A percentile compares a stretch with the other conserved stretches of the same genome.
These are phyloP conservation scores for Platalea minor DNA, from an alignment of 2,797 vertebrate species.

Conservation along the genomic window DNA sequence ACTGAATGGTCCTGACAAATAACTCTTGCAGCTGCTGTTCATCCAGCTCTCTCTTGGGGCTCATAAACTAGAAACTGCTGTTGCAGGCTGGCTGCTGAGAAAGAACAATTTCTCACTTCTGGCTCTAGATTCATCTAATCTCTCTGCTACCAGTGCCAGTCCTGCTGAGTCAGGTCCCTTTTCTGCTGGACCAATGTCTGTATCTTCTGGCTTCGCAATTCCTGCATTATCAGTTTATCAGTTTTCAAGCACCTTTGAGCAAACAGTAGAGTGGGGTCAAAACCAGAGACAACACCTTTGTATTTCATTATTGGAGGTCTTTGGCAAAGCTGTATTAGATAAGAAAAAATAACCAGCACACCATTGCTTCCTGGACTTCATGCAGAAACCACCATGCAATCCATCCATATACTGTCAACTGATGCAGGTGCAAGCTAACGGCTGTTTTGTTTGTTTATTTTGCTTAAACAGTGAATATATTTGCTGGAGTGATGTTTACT, in stretches of 20 bases:
- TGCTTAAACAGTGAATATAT: background rate
- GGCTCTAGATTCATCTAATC: background rate
- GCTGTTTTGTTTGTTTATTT: background rate
- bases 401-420: background rate
- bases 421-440: background rate
- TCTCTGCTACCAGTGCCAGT: background rate
- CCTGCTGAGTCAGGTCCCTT: slow-evolving; percentile 21
- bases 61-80: background rate
- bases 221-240: background rate
- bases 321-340: background rate
- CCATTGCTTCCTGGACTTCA: background rate
- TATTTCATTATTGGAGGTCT: background rate
- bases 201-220: background rate
- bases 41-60: background rate
- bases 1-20: background rate
- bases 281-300: background rate
- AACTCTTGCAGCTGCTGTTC: background rate
- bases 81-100: background rate
- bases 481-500: background rate
- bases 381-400: background rate
- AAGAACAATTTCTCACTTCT: background rate
- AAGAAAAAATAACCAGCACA: background rate
- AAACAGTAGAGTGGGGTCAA: background rate
- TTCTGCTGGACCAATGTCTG: background rate
- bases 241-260: background rate